A percentile compares a stretch with the other conserved stretches of the same genome.
Conservation (phyloP, 2,797 vertebrate genomes). For the Rhabdomys pumilio region DNA sequence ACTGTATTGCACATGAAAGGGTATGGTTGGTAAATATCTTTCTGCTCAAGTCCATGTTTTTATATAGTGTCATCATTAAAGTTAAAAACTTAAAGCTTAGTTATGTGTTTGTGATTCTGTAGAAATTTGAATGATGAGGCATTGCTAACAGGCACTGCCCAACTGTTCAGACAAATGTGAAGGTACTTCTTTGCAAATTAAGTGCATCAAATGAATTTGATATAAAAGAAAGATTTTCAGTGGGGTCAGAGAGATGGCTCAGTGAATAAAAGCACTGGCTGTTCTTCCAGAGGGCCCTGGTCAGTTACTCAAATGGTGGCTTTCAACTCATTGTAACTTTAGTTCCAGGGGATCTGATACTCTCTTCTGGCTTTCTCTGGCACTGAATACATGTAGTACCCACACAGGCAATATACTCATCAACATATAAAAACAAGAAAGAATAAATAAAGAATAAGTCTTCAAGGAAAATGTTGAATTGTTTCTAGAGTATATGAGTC, state of each 20-base stretch:
- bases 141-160: neutral
- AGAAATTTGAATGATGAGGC: neutral
- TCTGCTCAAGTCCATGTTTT: neutral
- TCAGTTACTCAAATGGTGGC: neutral
- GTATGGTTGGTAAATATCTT: neutral
- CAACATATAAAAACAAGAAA: no score
- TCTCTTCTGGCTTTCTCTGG: neutral
- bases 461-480: conserved; percentile 34
- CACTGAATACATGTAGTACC: neutral
- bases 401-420: neutral
- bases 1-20: neutral
- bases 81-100: conserved; percentile 14
- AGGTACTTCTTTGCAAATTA: conserved; percentile 14
- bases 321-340: neutral
- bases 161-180: neutral
- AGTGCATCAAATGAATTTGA: neutral
- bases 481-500: neutral
- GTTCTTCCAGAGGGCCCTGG: neutral
- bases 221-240: neutral
- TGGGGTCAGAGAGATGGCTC: neutral
- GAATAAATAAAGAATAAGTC: neutral
- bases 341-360: neutral
- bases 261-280: neutral
- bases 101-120: neutral
- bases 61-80: conserved; percentile 5